Percentiles rank a stretch among this genome's conserved stretches.
phyloP scores from a whole-genome alignment of 2,888 invertebrate genomes.

The Notocelia uddmanniana region DNA sequence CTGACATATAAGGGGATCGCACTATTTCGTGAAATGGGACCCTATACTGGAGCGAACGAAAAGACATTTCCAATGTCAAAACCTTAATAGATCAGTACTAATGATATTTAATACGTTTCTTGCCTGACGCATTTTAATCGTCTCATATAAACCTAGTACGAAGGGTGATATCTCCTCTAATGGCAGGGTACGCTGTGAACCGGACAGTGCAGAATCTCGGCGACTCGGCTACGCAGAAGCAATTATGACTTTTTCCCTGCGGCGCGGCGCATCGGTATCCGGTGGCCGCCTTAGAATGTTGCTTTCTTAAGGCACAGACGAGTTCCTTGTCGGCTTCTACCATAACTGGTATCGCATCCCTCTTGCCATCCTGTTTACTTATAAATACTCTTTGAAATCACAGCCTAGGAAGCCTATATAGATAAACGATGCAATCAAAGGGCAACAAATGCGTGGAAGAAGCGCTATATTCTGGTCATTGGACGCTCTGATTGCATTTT shows the following conservation, averaged over 20 bases:
- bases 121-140: conserved; percentile 27
- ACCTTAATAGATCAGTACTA: conserved; percentile 18
- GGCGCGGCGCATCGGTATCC: conserved; percentile 67
- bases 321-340: conserved; percentile 26
- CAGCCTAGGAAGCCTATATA: conserved; percentile 20
- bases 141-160: conserved; percentile 29
- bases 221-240: conserved; percentile 68
- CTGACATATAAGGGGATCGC: too few relatives aligned
- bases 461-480: conserved; percentile 20
- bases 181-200: conserved; percentile 50
- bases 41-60: too few relatives aligned
- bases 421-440: conserved; percentile 23
- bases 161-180: conserved; percentile 59
- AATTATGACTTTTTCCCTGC: conserved; percentile 72
- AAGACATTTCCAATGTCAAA: too few relatives aligned
- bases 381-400: conserved; percentile 11
- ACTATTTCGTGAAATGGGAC: too few relatives aligned
- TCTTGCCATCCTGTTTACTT: conserved; percentile 26
- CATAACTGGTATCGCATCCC: conserved; percentile 40
- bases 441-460: conserved; percentile 16
- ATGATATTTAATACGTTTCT: conserved; percentile 49
- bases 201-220: conserved; percentile 49
- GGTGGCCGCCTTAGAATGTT: conserved; percentile 52
- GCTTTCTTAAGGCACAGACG: conserved; percentile 54
- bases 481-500: conserved; percentile 4